A percentile compares a stretch with the other conserved stretches of the same genome.
Conservation (phyloP, 1,140 invertebrate species). For the Hycleus phaleratus region DNA sequence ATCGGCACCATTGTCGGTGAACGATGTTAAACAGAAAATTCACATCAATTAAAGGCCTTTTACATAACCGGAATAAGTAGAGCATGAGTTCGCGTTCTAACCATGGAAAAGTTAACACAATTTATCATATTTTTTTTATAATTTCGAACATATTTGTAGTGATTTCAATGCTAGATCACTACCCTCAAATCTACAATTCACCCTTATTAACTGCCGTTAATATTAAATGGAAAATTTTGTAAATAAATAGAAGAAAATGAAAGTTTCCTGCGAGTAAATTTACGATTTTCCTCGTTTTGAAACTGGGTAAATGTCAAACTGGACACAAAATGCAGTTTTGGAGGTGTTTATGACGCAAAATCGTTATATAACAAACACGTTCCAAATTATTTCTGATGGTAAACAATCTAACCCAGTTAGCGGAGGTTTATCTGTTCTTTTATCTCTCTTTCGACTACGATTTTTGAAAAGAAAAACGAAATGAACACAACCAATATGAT, state of each 20-base stretch:
- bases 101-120: no score
- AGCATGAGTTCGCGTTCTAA: neutral
- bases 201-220: no score
- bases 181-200: no score
- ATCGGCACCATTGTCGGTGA: no score
- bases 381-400: slow-evolving; percentile 9
- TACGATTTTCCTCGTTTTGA: slow-evolving; percentile 5
- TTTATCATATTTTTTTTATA: no score
- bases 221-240: no score
- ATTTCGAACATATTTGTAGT: no score
- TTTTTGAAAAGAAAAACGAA: no score
- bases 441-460: no score
- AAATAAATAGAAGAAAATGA: neutral
- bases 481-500: no score
- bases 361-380: slow-evolving; percentile 7
- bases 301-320: slow-evolving; percentile 7
- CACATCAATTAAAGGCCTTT: neutral
- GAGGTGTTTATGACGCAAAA: slow-evolving; percentile 8
- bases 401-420: slow-evolving; percentile 9
- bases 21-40: neutral
- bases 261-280: neutral
- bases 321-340: slow-evolving; percentile 6
- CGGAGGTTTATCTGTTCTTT: no score
- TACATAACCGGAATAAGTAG: neutral
- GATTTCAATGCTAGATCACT: no score